Conservation (phyloP, 2,797 vertebrate species). For the Cichlasoma orientale region DNA sequence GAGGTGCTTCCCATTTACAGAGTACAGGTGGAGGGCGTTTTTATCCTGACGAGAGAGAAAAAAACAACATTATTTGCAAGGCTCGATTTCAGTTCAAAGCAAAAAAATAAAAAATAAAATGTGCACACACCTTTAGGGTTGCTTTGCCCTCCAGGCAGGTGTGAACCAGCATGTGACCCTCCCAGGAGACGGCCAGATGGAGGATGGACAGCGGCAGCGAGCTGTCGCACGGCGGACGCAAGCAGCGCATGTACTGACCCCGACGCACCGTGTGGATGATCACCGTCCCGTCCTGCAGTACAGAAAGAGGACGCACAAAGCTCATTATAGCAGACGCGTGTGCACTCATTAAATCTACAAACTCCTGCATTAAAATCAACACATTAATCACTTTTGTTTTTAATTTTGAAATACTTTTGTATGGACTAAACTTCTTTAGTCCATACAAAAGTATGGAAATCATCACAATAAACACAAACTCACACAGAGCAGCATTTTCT, state of each 20-base stretch:
- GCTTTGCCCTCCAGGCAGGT: constrained; percentile 92
- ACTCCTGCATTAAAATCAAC: too few relatives aligned
- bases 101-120: fast-evolving
- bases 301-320: not conserved
- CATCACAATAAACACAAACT: too few relatives aligned
- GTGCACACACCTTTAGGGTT: constrained; percentile 83
- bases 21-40: constrained; percentile 93
- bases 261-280: constrained; percentile 90
- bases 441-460: too few relatives aligned
- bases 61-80: not conserved
- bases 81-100: not conserved
- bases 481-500: too few relatives aligned
- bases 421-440: too few relatives aligned
- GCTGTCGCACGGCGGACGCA: constrained; percentile 91
- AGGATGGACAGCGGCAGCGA: constrained; percentile 88
- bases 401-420: too few relatives aligned
- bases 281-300: constrained; percentile 89
- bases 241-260: constrained; percentile 92
- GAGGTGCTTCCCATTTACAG: constrained; percentile 92
- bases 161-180: constrained; percentile 92
- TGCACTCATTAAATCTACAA: too few relatives aligned
- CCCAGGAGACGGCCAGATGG: constrained; percentile 91
- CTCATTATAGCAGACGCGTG: not conserved
- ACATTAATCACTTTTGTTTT: too few relatives aligned
- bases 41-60: constrained; percentile 84